phyloP scores from a whole-genome alignment of 2,797 vertebrate genomes.

The Ispidina lecontei region DNA sequence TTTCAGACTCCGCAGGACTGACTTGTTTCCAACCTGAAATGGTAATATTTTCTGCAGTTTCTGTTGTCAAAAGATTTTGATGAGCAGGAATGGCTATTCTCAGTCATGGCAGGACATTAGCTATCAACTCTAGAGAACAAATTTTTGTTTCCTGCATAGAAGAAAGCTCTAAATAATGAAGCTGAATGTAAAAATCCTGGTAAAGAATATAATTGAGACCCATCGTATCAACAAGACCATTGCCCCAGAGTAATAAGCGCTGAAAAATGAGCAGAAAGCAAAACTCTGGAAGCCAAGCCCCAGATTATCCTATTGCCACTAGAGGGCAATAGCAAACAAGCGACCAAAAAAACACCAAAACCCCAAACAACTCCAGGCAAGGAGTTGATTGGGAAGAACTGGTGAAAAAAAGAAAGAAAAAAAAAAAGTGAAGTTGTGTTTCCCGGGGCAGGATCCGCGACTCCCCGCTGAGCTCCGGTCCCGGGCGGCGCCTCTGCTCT shows the following conservation, averaged over 20 bases:
- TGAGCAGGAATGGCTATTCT: neutral
- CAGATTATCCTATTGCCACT: neutral
- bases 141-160: neutral
- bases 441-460: neutral
- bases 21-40: neutral
- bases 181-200: neutral
- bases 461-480: neutral
- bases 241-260: rapidly evolving
- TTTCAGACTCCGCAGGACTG: neutral
- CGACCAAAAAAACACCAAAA: neutral
- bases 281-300: neutral
- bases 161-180: neutral
- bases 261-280: neutral
- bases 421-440: neutral
- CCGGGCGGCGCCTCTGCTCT: neutral
- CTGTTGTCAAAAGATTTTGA: neutral
- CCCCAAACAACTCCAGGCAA: neutral
- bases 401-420: neutral
- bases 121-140: neutral
- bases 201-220: neutral
- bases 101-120: neutral
- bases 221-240: neutral
- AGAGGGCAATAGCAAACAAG: constrained; percentile 64
- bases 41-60: neutral
- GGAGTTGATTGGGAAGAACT: rapidly evolving